A percentile compares a stretch with the other conserved stretches of the same genome.
Evolutionary conservation across 1,140 invertebrate species (phyloP).

Genomic region (Parasteatoda tepidariorum): DNA sequence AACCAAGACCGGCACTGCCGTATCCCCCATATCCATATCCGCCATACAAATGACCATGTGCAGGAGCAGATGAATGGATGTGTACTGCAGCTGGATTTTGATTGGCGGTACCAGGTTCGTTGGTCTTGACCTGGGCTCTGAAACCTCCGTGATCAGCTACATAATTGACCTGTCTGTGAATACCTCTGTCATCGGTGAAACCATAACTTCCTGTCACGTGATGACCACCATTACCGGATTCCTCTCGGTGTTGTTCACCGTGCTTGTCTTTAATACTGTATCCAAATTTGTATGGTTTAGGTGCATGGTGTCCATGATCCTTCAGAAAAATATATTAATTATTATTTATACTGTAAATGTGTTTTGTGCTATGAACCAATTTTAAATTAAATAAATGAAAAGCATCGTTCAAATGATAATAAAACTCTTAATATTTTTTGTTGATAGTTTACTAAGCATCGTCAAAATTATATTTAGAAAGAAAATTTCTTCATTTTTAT

Average conservation of each 20-base stretch:
- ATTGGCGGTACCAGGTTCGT: background rate
- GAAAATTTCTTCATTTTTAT: no score
- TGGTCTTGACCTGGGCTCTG: slow-evolving; percentile 49
- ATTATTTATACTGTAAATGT: no score
- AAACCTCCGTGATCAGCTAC: slow-evolving; percentile 40
- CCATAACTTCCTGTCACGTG: slow-evolving; percentile 39
- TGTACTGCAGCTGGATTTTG: background rate
- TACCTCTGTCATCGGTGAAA: slow-evolving; percentile 43
- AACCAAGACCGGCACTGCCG: background rate
- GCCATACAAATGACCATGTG: background rate
- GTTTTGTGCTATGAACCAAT: no score
- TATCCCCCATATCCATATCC: background rate
- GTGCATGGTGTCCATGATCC: background rate
- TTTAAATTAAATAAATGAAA: no score
- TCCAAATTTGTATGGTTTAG: slow-evolving; percentile 47
- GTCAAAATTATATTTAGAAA: no score
- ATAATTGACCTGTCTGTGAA: slow-evolving; percentile 43
- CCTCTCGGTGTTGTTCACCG: background rate
- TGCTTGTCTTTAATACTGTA: slow-evolving; percentile 24
- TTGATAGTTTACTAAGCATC: no score
- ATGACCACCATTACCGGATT: background rate
- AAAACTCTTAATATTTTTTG: no score
- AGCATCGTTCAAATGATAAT: no score
- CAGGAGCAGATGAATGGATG: background rate
- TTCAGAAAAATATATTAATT: no score